Evolutionary conservation across 2,888 invertebrate species (phyloP), one percentile per base, ranked within the genome.

Genomic region (Spatulosminthurus flaviceps): DNA sequence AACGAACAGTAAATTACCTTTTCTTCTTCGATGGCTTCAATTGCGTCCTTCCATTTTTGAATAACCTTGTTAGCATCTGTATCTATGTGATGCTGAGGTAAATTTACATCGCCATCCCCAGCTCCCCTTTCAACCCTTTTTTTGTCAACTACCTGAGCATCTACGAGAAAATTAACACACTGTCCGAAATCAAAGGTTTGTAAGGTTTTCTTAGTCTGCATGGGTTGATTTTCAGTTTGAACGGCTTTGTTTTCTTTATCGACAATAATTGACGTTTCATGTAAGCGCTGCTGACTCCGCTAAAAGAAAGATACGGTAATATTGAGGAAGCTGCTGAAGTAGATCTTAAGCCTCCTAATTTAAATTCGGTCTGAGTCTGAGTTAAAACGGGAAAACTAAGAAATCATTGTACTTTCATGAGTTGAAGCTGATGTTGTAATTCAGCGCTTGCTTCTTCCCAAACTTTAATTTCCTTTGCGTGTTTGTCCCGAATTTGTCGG

Each of bases 401-500:
- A 7, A 34, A 4, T 34, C 34, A 51, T 19, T 16, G 5, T 51
- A 51, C 51, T 78, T 83, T 83, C n/a, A 71, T 79, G 4, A 81
- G 70, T 16, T 81, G 67, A 21, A 84, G 61, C 66, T 83, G 80
- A 21, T 82, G 81, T 78, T 84, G 82, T 13, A 84, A 78, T 21
- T 83, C 82, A n/a, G 73, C 51, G 26, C 81, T 81, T 13, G 77
- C 72, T 61, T 81, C 80, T 76, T 82, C 78, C 83, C 83, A 83
- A 0, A 79, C 61, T 16, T 80, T 81, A 51, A 80, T 78, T 19
- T 85, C 84, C 67, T 77, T 77, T 4, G 82, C 79, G 79, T 84
- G 83, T 24, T 84, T 83, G 64, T 85, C 83, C 67, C 82, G 77
- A 21, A 83, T 74, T 41, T 84, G 83, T 5, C 85, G 81, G 24